These are phyloP conservation scores for Mirounga angustirostris DNA, from an alignment of 2,113 vertebrate species.

Conservation along the genomic window DNA sequence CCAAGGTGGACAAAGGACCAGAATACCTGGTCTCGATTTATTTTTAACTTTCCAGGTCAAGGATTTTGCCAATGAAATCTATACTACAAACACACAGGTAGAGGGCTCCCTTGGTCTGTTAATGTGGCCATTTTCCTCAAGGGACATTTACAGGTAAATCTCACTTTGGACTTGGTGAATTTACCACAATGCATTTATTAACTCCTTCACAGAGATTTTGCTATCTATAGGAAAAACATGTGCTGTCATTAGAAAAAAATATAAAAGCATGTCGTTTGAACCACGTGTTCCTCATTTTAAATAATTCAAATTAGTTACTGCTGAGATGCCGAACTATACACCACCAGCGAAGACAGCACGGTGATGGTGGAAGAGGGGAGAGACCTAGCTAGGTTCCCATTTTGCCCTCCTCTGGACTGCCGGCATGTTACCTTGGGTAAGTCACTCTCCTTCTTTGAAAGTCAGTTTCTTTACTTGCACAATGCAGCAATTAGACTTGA, in stretches of 20 bases:
- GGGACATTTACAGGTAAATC: constrained; percentile 68
- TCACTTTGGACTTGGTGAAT: constrained; percentile 38
- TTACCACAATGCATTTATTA: constrained; percentile 25
- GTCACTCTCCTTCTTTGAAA: background rate
- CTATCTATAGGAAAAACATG: background rate
- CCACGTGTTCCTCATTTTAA: background rate
- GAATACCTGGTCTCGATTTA: constrained; percentile 46
- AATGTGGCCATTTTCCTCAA: constrained; percentile 48
- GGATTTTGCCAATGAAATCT: constrained; percentile 65
- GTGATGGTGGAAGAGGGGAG: background rate
- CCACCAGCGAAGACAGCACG: background rate
- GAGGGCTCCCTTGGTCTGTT: constrained; percentile 80
- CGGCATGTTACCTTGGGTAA: background rate
- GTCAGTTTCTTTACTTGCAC: background rate
- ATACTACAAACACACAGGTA: constrained; percentile 77
- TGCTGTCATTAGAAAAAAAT: background rate
- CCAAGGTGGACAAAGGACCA: constrained; percentile 54
- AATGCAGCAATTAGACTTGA: background rate
- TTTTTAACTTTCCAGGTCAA: constrained; percentile 74
- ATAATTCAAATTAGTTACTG: background rate
- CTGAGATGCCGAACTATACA: background rate
- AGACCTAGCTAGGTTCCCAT: background rate
- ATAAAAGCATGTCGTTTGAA: background rate
- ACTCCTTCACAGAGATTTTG: constrained; percentile 34
- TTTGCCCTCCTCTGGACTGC: background rate